Evolutionary conservation across 2,888 invertebrate species (phyloP), one percentile per base, ranked within the genome.

Genomic region (Clivina fossor): DNA sequence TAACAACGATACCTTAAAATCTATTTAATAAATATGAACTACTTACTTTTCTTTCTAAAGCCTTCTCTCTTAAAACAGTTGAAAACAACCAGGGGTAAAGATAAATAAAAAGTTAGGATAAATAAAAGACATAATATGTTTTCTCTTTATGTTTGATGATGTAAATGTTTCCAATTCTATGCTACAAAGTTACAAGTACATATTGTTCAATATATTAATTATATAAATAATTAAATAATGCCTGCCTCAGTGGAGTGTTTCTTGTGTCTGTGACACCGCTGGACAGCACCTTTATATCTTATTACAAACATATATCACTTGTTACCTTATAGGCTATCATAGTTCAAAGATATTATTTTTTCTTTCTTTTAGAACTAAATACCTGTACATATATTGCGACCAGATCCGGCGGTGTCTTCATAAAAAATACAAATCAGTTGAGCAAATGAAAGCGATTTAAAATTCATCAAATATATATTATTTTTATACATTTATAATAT

Each of bases 381-480:
- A 38, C 40, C 55, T 55, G 47, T 55, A 55, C 55, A 55, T 28
- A n/a, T n/a, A n/a, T 47, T 47, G 38, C 55, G 44, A 53, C 47
- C 47, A 47, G 40, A 38, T 55, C 47, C 55, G 55, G 55, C 55
- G 55, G 55, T 55, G 55, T 47, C 55, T 47, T 47, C 22, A 55
- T 55, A 55, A n/a, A n/a, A n/a, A 43, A 47, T 47, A 55, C 38
- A 47, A 47, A 55, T 47, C 47, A 55, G 47, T 55, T 55, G 55
- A 55, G 55, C 55, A 55, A 55, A 55, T 47, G 18, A 55, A 55
- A 55, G 55, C 47, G 47, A 55, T 47, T 55, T 40, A 26, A 55
- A 55, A 47, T 51, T 55, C 32, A 26, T 40, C 40, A 55, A 55
- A 55, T 55, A 47, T 54, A 53, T 43, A 44, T 55, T 38, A 40